Base-by-base conservation (phyloP, 1,140 invertebrate genomes). In the Drosophila nigrodunni region DNA sequence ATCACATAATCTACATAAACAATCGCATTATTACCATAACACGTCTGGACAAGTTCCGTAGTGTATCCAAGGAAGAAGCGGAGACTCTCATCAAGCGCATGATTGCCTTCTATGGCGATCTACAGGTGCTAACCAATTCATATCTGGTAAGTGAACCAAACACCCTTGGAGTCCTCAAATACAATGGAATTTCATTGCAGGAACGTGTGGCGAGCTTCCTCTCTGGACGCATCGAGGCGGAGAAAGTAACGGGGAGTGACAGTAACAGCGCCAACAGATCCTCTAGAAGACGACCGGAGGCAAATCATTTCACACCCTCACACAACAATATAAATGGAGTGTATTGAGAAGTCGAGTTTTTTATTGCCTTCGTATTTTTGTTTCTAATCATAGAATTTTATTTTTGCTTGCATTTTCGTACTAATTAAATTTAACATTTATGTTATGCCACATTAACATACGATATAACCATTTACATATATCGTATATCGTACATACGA, bases 271-370 rank as follows among this genome's bases (percentile, higher is more conserved):
- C 77, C 30, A 75, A 80, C 41, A 68, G 77, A 52, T 72, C 76
- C 15, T 74, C 89, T 11, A 68, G 91, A 58, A 77, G 91, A 50
- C 67, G 82, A 57, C 78, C 80, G 46, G 80, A 88, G 7, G 62
- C 77, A 15, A 90, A 92, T 52, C 71, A 91, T 76, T 77, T 74
- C 41, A 70, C 91, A 46, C 77, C 89, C 30, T 67, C 86, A 21
- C 91, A 92, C 47, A 91, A 92, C 57, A 91, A 91, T 78, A 88
- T 92, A 87, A 92, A 92, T 87, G 91, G 91, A 60, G 91, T 92
- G 34, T 92, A 92, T 78, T 92, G 85, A 91, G 80, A 81, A 68
- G 57, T 87, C 50, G 88, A 92, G 71, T 88, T 92, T 72, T 77
- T 91, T 77, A 80, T 92, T 78, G 83, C 68, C 41, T 66, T 90